Evolutionary conservation across 2,113 vertebrate genomes (phyloP).

Genomic region (Alosa alosa): DNA sequence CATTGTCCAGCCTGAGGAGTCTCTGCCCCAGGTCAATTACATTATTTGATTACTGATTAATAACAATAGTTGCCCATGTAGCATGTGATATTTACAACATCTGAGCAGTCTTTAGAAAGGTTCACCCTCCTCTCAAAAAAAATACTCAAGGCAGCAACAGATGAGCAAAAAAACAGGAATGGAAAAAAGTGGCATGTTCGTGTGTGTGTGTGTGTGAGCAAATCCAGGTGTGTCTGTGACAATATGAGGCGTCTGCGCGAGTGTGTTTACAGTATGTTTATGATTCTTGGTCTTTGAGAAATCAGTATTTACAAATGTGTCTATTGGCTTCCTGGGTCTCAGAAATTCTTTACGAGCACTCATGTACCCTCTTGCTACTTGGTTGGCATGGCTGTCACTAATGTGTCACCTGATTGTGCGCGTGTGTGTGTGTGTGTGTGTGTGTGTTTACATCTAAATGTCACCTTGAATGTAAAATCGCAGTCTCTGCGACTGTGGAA

Average conservation of each 20-base stretch:
- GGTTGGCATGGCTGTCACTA: not conserved
- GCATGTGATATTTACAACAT: conserved; percentile 50
- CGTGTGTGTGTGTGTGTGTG: not conserved
- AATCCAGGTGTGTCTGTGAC: not conserved
- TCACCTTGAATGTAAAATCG: not conserved
- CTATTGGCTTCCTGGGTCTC: not conserved
- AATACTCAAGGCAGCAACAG: conserved; percentile 40
- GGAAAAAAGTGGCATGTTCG: conserved; percentile 35
- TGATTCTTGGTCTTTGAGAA: not conserved
- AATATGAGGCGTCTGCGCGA: conserved; percentile 30
- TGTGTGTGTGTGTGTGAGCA: conserved; percentile 14
- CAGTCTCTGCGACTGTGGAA: not conserved
- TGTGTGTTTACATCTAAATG: not conserved
- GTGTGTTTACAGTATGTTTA: not conserved
- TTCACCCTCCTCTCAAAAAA: conserved; percentile 21
- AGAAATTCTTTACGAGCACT: not conserved
- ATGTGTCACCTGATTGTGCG: not conserved
- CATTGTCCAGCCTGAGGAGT: conserved; percentile 10
- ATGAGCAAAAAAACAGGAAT: conserved; percentile 33
- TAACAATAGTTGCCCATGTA: conserved; percentile 25
- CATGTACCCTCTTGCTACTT: not conserved
- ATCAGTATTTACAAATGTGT: not conserved
- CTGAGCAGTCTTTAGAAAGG: conserved; percentile 35
- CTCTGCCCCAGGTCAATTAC: conserved; percentile 30
- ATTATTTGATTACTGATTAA: conserved; percentile 33